phyloP scores from a whole-genome alignment of 2,888 invertebrate species.

The Brachycybe producta region DNA sequence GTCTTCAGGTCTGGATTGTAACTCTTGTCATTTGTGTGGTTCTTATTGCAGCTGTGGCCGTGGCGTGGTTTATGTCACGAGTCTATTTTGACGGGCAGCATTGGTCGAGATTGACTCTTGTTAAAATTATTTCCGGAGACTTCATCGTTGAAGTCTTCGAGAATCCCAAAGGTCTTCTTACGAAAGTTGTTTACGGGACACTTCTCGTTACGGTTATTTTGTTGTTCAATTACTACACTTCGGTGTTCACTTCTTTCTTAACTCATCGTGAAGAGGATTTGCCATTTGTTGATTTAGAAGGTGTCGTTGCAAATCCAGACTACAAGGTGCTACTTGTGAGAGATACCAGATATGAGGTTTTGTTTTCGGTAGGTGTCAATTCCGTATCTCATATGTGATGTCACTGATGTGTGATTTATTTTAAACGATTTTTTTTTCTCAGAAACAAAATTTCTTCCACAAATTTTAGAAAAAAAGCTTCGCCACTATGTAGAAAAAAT shows the following conservation, averaged over 20 bases:
- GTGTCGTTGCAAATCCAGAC: neutral
- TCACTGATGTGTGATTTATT: too few relatives aligned
- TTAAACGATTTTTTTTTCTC: too few relatives aligned
- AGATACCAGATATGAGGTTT: constrained; percentile 2
- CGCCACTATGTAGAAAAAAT: too few relatives aligned
- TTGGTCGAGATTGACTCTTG: too few relatives aligned
- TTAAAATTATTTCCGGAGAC: too few relatives aligned
- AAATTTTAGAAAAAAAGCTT: too few relatives aligned
- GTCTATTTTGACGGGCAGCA: too few relatives aligned
- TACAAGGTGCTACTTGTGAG: neutral
- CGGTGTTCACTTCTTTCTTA: constrained; percentile 10
- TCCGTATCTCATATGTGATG: too few relatives aligned
- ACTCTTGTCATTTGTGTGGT: neutral
- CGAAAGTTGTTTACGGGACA: constrained; percentile 7
- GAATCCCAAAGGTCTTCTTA: neutral
- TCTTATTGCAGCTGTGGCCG: neutral
- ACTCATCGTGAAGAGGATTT: constrained; percentile 1
- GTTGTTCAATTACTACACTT: constrained; percentile 12
- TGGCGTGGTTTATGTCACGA: too few relatives aligned
- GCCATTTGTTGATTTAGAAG: constrained; percentile 3
- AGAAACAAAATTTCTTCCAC: too few relatives aligned
- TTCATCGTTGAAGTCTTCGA: constrained; percentile 6
- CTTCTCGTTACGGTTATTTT: constrained; percentile 4
- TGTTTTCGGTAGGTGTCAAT: constrained; percentile 6
- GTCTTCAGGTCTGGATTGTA: neutral